Conservation (phyloP, 2,113 vertebrate species). For the Boulengeromyrus knoepffleri region DNA sequence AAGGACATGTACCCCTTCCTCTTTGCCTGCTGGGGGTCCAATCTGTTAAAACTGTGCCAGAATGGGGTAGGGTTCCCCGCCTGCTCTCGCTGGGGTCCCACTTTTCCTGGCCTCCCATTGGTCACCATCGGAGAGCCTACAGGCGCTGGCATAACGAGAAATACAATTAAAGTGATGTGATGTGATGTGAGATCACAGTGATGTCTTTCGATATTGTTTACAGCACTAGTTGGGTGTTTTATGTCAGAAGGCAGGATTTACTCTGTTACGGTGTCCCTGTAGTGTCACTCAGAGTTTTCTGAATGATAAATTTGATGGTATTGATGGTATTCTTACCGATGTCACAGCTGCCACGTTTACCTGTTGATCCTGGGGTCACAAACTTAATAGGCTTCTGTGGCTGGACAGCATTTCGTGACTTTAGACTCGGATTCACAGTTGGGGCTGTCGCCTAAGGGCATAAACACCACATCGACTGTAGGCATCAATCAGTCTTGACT, state of each 20-base stretch:
- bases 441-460: slow-evolving; percentile 33
- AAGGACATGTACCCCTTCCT: slow-evolving; percentile 43
- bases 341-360: background rate
- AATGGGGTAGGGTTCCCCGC: slow-evolving; percentile 17
- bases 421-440: slow-evolving; percentile 24
- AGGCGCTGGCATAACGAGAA: background rate
- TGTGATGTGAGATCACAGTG: background rate
- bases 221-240: background rate
- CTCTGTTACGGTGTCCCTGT: background rate
- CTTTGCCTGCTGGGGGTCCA: slow-evolving; percentile 39
- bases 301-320: background rate
- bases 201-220: background rate
- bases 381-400: slow-evolving; percentile 36
- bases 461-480: background rate
- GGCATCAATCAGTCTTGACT: background rate
- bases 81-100: slow-evolving; percentile 3
- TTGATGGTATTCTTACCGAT: background rate
- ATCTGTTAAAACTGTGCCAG: slow-evolving; percentile 35
- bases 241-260: background rate
- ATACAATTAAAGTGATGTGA: background rate
- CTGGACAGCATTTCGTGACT: slow-evolving; percentile 37
- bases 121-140: background rate
- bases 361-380: slow-evolving; percentile 4
- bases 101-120: slow-evolving; percentile 3
- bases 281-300: background rate